These are phyloP conservation scores for Nemoura dubitans DNA, from an alignment of 2,888 invertebrate species.

Conservation along the genomic window DNA sequence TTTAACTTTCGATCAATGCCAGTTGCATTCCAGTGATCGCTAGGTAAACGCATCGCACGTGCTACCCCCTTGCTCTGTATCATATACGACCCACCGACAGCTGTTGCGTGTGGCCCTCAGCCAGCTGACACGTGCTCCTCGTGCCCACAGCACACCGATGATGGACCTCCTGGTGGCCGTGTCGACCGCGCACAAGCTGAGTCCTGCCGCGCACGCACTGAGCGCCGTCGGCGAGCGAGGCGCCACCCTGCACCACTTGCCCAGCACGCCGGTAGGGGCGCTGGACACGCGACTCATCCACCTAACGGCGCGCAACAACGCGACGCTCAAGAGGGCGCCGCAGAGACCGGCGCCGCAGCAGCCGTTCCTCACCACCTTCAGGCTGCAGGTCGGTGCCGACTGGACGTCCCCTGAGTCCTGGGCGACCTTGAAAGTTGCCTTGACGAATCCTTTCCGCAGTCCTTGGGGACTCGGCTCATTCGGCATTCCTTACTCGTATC, in stretches of 20 bases:
- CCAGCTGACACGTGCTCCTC: too few relatives aligned
- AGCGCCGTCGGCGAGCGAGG: slow-evolving; percentile 71
- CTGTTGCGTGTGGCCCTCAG: too few relatives aligned
- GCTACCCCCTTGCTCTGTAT: too few relatives aligned
- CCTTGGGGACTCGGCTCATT: too few relatives aligned
- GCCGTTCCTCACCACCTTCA: slow-evolving; percentile 62
- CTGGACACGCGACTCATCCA: slow-evolving; percentile 63
- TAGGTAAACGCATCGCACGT: too few relatives aligned
- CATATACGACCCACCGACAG: too few relatives aligned
- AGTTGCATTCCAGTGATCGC: too few relatives aligned
- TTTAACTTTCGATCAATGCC: too few relatives aligned
- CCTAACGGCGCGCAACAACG: slow-evolving; percentile 58
- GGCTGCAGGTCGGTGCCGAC: slow-evolving; percentile 56
- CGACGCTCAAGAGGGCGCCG: slow-evolving; percentile 47
- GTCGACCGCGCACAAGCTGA: slow-evolving; percentile 73
- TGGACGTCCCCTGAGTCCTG: too few relatives aligned
- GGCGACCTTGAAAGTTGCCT: too few relatives aligned
- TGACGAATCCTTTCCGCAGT: too few relatives aligned
- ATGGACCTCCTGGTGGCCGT: slow-evolving; percentile 80
- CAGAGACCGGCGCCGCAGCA: slow-evolving; percentile 55
- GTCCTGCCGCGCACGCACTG: slow-evolving; percentile 72
- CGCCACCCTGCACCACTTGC: slow-evolving; percentile 72
- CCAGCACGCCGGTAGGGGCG: slow-evolving; percentile 73
- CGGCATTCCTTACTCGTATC: too few relatives aligned
- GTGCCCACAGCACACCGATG: slow-evolving; percentile 73